Evolutionary conservation across 1,140 invertebrate genomes (phyloP).

Genomic region (Plectrocnemia conspersa): DNA sequence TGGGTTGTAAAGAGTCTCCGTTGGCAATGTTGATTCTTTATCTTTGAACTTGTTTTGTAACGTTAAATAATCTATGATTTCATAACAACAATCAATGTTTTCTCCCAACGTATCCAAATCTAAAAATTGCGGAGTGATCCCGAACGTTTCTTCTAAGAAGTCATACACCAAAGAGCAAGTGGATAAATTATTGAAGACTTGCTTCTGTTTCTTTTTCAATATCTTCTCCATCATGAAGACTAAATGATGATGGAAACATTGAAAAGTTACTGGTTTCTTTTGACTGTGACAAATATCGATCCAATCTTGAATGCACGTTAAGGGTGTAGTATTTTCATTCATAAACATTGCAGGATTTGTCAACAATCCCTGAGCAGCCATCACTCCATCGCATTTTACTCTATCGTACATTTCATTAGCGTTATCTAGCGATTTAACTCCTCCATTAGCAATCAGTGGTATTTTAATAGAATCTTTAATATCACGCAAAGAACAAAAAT

Average conservation of each 20-base stretch:
- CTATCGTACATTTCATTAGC: slow-evolving; percentile 59
- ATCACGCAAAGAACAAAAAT: slow-evolving; percentile 65
- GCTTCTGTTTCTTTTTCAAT: slow-evolving; percentile 63
- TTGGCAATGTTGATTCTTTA: neutral
- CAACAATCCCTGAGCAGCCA: slow-evolving; percentile 85
- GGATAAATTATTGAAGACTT: slow-evolving; percentile 73
- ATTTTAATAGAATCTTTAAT: slow-evolving; percentile 69
- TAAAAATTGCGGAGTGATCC: slow-evolving; percentile 44
- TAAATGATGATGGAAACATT: slow-evolving; percentile 88
- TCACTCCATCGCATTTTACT: slow-evolving; percentile 76
- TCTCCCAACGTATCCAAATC: slow-evolving; percentile 38
- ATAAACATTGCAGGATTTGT: slow-evolving; percentile 87
- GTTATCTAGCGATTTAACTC: slow-evolving; percentile 69
- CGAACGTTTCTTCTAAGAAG: slow-evolving; percentile 61
- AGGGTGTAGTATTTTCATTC: slow-evolving; percentile 63
- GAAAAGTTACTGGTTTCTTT: slow-evolving; percentile 60
- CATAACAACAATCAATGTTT: slow-evolving; percentile 33
- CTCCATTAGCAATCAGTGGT: slow-evolving; percentile 90
- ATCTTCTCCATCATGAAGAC: slow-evolving; percentile 89
- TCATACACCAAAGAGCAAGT: slow-evolving; percentile 64
- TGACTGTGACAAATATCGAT: slow-evolving; percentile 62
- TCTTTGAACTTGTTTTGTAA: slow-evolving; percentile 22
- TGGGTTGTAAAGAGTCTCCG: slow-evolving; percentile 18
- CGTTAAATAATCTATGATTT: slow-evolving; percentile 20
- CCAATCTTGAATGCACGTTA: slow-evolving; percentile 81